Evolutionary conservation across 2,113 vertebrate species (phyloP).

Genomic region (Ctenomys sociabilis): DNA sequence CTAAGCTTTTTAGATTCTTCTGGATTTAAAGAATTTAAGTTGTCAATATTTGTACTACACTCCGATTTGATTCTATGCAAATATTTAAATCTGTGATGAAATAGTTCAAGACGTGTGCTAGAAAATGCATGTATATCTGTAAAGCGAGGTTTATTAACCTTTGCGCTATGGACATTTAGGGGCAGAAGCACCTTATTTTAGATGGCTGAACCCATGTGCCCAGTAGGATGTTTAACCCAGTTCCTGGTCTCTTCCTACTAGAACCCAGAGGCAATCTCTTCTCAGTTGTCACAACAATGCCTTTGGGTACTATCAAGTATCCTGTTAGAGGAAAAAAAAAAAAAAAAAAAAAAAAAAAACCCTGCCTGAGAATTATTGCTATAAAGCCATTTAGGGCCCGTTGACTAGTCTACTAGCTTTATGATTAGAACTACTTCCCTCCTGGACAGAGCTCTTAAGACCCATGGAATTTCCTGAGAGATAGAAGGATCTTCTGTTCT

Average conservation of each 20-base stretch:
- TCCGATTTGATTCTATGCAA: background rate
- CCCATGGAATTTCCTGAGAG: background rate
- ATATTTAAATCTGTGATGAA: slow-evolving; percentile 11
- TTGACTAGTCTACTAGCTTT: background rate
- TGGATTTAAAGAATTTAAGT: slow-evolving; percentile 19
- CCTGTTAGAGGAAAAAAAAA: background rate
- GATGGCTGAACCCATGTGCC: background rate
- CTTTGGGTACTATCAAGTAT: background rate
- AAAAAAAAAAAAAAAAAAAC: background rate
- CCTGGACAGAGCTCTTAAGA: background rate
- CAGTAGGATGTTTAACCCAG: background rate
- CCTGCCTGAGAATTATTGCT: background rate
- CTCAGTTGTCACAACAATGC: background rate
- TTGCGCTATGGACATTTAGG: background rate
- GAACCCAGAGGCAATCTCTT: background rate
- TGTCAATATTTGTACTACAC: background rate
- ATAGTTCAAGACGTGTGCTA: background rate
- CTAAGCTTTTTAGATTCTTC: slow-evolving; percentile 20
- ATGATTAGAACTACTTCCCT: background rate
- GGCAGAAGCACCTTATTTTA: background rate
- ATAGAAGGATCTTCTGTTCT: slow-evolving; percentile 22
- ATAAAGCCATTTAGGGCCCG: background rate
- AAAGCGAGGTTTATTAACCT: background rate
- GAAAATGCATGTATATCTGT: background rate
- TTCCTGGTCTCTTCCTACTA: background rate